Conservation (phyloP, 2,888 invertebrate species). For the Cordylochernes scorpioides region DNA sequence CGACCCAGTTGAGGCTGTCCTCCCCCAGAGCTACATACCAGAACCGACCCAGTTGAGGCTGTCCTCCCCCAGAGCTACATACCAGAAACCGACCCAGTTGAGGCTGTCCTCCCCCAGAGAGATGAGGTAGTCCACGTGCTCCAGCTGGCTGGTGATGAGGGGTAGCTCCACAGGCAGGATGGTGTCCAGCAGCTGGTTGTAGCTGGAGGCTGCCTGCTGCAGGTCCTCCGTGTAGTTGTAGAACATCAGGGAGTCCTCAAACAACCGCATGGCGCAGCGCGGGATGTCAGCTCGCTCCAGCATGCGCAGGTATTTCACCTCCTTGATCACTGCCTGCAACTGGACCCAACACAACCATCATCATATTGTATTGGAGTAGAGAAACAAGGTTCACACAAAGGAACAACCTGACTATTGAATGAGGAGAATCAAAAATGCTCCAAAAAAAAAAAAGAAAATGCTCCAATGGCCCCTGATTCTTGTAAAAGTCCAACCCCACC, state of each 20-base stretch:
- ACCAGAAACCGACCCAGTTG: conserved; percentile 71
- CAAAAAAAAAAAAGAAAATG: too few species aligned
- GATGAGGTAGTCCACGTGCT: conserved; percentile 52
- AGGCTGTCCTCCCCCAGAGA: conserved; percentile 46
- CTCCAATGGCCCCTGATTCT: too few species aligned
- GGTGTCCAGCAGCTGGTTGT: conserved; percentile 50
- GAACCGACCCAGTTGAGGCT: too few species aligned
- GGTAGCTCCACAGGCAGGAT: conserved; percentile 62
- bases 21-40: too few species aligned
- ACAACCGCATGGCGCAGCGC: conserved; percentile 40
- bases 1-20: too few species aligned
- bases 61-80: too few species aligned
- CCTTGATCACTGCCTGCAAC: conserved; percentile 51
- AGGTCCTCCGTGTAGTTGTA: conserved; percentile 36
- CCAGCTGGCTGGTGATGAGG: conserved; percentile 53
- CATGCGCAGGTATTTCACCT: conserved; percentile 61
- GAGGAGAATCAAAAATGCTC: conserved; percentile 2
- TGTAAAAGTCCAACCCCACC: too few species aligned
- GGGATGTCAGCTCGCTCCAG: conserved; percentile 44
- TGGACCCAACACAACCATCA: conserved; percentile 19
- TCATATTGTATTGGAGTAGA: neutral
- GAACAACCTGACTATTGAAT: neutral
- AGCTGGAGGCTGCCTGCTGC: conserved; percentile 31
- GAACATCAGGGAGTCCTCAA: conserved; percentile 47
- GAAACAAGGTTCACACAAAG: neutral